Percentiles rank a stretch among this genome's conserved stretches.
Evolutionary conservation across 2,888 invertebrate genomes (phyloP).

Genomic region (Heliothis peltigera): DNA sequence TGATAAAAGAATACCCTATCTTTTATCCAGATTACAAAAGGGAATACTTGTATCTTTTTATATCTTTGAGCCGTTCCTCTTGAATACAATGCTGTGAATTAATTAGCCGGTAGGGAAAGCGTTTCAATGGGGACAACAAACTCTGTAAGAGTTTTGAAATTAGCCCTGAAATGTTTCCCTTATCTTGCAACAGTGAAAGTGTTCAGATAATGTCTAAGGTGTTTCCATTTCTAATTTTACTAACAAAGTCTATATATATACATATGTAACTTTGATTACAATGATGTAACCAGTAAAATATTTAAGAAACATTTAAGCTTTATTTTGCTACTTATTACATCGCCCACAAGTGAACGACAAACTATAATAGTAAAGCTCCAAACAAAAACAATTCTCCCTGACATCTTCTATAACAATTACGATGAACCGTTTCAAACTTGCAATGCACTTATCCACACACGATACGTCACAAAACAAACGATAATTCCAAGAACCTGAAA

Average conservation of each 20-base stretch:
- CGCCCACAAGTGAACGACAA: conserved; percentile 43
- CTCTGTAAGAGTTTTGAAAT: neutral
- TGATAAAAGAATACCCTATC: conserved; percentile 40
- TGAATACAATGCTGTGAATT: neutral
- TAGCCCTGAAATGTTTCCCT: neutral
- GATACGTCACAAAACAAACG: neutral
- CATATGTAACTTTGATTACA: neutral
- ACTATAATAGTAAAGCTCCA: conserved; percentile 10
- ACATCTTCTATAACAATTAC: conserved; percentile 8
- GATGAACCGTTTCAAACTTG: conserved; percentile 20
- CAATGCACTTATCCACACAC: neutral
- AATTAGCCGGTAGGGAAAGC: neutral
- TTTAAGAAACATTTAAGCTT: conserved; percentile 3
- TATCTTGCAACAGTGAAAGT: neutral
- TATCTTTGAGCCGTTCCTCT: neutral
- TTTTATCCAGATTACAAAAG: conserved; percentile 39
- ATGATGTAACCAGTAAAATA: conserved; percentile 1
- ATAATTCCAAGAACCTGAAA: conserved; percentile 1
- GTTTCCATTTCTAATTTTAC: conserved; percentile 1
- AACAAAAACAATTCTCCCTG: conserved; percentile 26
- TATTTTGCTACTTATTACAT: conserved; percentile 15
- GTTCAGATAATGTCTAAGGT: neutral
- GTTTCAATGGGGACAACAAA: neutral
- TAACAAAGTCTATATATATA: neutral
- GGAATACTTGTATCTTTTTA: conserved; percentile 9